phyloP scores from a whole-genome alignment of 1,140 invertebrate species.

The Drosophila watanabei region DNA sequence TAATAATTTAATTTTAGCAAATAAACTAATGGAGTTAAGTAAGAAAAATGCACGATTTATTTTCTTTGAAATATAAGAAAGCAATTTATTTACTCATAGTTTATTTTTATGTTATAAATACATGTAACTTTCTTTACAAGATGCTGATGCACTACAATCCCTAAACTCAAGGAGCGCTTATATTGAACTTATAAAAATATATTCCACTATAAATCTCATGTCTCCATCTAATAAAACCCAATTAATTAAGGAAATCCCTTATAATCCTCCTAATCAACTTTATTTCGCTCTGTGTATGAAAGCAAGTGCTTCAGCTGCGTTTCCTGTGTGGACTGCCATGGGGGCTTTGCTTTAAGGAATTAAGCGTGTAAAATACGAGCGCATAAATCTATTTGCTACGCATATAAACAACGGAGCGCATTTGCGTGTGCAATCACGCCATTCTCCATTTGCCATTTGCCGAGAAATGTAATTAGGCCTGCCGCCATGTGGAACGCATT shows the following conservation, averaged over 20 bases:
- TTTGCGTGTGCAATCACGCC: conserved; percentile 72
- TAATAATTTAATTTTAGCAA: too few species aligned
- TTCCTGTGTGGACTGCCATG: conserved; percentile 21
- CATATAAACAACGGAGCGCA: conserved; percentile 71
- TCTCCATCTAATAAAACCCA: not conserved
- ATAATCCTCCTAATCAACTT: not conserved
- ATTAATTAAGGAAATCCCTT: not conserved
- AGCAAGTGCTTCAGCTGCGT: conserved; percentile 52
- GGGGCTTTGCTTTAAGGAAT: conserved; percentile 60
- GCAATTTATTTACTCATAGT: too few species aligned
- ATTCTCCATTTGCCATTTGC: conserved; percentile 67
- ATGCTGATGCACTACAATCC: not conserved
- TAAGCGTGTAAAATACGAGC: conserved; percentile 81
- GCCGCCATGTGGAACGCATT: conserved; percentile 77
- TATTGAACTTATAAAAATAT: not conserved
- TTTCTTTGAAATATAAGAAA: too few species aligned
- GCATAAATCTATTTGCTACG: conserved; percentile 80
- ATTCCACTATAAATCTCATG: not conserved
- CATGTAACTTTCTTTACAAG: not conserved
- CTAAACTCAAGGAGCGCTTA: not conserved
- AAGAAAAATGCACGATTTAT: too few species aligned
- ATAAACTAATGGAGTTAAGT: too few species aligned
- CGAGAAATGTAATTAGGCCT: conserved; percentile 80
- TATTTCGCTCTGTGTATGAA: conserved; percentile 11
- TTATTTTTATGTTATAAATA: too few species aligned